phyloP scores from a whole-genome alignment of 30 jellyfish, hydroid and myxozoan species.

The Cassiopea xamachana region DNA sequence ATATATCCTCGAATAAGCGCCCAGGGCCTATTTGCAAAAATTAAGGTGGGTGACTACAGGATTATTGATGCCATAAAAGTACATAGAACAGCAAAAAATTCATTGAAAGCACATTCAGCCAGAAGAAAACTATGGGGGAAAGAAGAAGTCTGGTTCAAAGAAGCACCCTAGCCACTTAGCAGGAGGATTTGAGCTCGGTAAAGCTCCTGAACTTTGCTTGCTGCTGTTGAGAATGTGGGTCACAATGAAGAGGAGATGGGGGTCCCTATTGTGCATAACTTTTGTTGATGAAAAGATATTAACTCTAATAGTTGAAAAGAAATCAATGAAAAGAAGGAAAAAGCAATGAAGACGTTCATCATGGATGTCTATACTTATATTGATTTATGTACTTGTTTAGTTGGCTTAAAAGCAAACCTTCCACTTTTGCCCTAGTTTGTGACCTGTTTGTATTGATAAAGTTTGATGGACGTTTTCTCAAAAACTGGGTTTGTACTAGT shows the following conservation, averaged over 20 bases:
- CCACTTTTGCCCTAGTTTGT: neutral
- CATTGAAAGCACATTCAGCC: neutral
- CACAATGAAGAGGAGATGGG: neutral
- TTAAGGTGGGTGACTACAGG: too few relatives aligned
- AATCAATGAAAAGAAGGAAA: neutral
- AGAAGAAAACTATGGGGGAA: neutral
- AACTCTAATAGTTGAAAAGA: neutral
- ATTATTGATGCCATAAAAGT: neutral
- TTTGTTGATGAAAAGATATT: neutral
- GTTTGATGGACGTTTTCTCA: neutral
- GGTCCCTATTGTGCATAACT: neutral
- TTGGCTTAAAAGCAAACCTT: neutral
- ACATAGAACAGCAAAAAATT: neutral
- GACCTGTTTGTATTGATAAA: neutral
- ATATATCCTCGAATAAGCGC: too few relatives aligned
- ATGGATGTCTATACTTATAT: neutral
- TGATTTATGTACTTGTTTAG: neutral
- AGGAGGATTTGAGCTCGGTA: neutral
- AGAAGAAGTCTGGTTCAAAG: neutral
- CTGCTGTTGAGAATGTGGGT: neutral
- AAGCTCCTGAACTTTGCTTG: neutral
- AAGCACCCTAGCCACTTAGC: neutral
- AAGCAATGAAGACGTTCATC: neutral
- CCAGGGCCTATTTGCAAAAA: too few relatives aligned
- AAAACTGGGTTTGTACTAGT: neutral